Percentiles rank a stretch among this genome's conserved stretches.
phyloP scores from a whole-genome alignment of 2,113 vertebrate genomes.

The Cebus imitator region DNA sequence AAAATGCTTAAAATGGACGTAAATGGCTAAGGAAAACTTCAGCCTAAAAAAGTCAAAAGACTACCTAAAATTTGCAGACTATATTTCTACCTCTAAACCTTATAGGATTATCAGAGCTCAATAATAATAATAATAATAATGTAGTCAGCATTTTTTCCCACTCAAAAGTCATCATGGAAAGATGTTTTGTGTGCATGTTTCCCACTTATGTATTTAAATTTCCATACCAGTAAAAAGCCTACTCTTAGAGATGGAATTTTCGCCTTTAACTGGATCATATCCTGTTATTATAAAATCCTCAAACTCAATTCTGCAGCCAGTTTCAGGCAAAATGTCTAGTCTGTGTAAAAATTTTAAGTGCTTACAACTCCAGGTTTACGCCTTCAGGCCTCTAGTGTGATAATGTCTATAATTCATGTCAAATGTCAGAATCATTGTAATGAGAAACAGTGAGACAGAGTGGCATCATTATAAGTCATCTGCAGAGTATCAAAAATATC shows the following conservation, averaged over 20 bases:
- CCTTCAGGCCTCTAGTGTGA: neutral
- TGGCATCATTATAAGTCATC: neutral
- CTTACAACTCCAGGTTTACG: neutral
- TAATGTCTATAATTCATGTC: constrained; percentile 3
- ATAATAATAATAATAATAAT: neutral
- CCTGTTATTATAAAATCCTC: neutral
- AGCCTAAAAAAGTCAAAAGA: neutral
- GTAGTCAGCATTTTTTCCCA: neutral
- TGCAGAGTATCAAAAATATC: constrained; percentile 13
- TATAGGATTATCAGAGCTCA: neutral
- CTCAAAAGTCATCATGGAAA: neutral
- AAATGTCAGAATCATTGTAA: constrained; percentile 32
- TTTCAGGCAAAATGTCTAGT: neutral
- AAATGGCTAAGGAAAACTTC: neutral
- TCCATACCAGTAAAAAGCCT: neutral
- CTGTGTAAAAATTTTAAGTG: neutral
- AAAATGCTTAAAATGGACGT: neutral
- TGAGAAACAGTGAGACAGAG: neutral
- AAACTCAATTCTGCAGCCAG: neutral
- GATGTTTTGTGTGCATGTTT: neutral
- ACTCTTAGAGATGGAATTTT: neutral
- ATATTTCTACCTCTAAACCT: neutral
- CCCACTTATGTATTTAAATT: constrained; percentile 5
- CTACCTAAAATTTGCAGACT: neutral
- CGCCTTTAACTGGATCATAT: neutral